Evolutionary conservation across 2,113 vertebrate genomes (phyloP).

Genomic region (Pandion haliaetus): DNA sequence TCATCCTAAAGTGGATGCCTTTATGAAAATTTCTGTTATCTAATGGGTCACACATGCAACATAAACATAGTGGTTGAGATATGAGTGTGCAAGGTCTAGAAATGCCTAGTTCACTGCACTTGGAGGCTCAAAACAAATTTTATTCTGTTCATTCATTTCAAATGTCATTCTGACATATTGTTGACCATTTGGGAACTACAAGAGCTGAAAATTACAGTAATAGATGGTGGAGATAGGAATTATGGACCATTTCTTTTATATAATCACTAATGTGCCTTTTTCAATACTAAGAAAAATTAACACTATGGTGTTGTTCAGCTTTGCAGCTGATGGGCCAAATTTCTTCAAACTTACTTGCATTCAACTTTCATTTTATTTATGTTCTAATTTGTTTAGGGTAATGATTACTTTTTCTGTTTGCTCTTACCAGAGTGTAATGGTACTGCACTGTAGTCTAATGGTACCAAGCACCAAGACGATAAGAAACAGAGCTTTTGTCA

Average conservation of each 20-base stretch:
- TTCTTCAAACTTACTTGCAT: neutral
- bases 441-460: neutral
- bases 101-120: neutral
- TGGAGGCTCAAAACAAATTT: neutral
- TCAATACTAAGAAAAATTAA: neutral
- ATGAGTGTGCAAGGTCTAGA: neutral
- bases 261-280: neutral
- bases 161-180: neutral
- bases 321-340: neutral
- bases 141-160: neutral
- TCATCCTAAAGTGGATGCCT: neutral
- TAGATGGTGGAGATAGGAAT: neutral
- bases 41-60: neutral
- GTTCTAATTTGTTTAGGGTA: neutral
- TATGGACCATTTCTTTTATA: neutral
- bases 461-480: neutral
- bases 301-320: neutral
- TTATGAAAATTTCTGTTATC: constrained; percentile 3
- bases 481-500: neutral
- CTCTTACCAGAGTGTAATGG: neutral
- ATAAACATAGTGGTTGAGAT: neutral
- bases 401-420: neutral
- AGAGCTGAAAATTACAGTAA: constrained; percentile 8
- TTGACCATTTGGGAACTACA: neutral
- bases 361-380: neutral